Evolutionary conservation across 2,888 invertebrate genomes (phyloP).

Genomic region (Ceraclea dissimilis): DNA sequence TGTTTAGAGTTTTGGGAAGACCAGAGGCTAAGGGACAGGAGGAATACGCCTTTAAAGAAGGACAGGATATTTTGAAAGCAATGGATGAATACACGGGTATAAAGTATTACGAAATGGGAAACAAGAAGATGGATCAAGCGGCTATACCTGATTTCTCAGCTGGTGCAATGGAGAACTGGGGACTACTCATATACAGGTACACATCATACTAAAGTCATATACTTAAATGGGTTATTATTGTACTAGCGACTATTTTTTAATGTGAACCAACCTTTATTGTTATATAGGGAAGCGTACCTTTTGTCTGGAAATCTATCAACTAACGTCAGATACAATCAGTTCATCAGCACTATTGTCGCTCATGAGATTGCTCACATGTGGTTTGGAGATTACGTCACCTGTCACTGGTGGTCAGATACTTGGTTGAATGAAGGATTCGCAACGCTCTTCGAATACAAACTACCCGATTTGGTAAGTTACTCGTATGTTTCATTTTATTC

Average conservation of each 20-base stretch:
- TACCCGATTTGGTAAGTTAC: slow-evolving; percentile 48
- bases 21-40: slow-evolving; percentile 40
- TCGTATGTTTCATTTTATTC: too few species aligned
- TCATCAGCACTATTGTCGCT: slow-evolving; percentile 53
- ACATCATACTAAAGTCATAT: too few species aligned
- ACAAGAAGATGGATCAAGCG: slow-evolving; percentile 57
- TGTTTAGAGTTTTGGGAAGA: slow-evolving; percentile 37
- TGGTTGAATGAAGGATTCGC: slow-evolving; percentile 70
- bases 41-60: slow-evolving; percentile 38
- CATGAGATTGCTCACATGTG: slow-evolving; percentile 81
- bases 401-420: slow-evolving; percentile 68
- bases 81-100: slow-evolving; percentile 53
- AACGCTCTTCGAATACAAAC: slow-evolving; percentile 63
- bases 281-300: slow-evolving; percentile 40
- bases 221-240: too few species aligned
- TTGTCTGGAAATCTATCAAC: slow-evolving; percentile 42
- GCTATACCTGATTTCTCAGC: slow-evolving; percentile 71
- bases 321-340: slow-evolving; percentile 40
- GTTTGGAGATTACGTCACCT: slow-evolving; percentile 73
- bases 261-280: too few species aligned
- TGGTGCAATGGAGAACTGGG: slow-evolving; percentile 85
- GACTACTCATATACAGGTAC: slow-evolving; percentile 66
- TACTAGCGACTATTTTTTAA: too few species aligned
- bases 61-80: slow-evolving; percentile 37
- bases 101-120: slow-evolving; percentile 41